Percentiles rank a stretch among this genome's conserved stretches.
Evolutionary conservation across 1,140 invertebrate genomes (phyloP).

Genomic region (Gyrodactylus bullatarudis): DNA sequence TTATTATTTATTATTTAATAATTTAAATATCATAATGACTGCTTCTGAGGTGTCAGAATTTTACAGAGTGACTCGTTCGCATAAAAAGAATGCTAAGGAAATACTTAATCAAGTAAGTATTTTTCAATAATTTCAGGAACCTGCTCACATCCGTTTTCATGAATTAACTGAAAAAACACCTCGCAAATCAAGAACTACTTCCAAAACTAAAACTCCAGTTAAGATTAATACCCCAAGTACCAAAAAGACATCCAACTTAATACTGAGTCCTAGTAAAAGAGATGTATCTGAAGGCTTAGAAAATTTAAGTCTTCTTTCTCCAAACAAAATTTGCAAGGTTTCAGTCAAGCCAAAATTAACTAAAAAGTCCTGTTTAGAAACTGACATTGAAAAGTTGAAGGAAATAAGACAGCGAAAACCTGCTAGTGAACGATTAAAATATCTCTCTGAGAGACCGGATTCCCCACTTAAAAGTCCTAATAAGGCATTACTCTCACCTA

Average conservation of each 20-base stretch:
- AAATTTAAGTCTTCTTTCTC: background rate
- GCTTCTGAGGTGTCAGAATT: background rate
- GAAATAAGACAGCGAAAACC: background rate
- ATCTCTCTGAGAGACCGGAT: background rate
- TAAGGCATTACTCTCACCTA: too few species aligned
- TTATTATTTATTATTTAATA: background rate
- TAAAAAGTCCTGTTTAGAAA: background rate
- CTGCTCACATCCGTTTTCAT: background rate
- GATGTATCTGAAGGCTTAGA: background rate
- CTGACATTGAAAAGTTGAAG: constrained; percentile 9
- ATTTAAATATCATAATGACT: background rate
- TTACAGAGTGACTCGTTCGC: background rate
- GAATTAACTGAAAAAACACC: background rate
- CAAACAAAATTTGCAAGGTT: background rate
- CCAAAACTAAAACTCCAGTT: background rate
- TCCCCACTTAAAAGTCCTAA: too few species aligned
- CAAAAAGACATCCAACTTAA: background rate
- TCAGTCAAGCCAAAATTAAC: background rate
- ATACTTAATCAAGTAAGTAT: too few species aligned
- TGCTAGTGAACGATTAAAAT: background rate
- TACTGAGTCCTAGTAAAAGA: too few species aligned
- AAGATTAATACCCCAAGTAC: background rate
- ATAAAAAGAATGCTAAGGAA: background rate
- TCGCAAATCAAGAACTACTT: background rate
- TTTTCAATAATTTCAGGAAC: too few species aligned